Conservation (phyloP, 2,113 vertebrate species). For the Clarias magur region DNA sequence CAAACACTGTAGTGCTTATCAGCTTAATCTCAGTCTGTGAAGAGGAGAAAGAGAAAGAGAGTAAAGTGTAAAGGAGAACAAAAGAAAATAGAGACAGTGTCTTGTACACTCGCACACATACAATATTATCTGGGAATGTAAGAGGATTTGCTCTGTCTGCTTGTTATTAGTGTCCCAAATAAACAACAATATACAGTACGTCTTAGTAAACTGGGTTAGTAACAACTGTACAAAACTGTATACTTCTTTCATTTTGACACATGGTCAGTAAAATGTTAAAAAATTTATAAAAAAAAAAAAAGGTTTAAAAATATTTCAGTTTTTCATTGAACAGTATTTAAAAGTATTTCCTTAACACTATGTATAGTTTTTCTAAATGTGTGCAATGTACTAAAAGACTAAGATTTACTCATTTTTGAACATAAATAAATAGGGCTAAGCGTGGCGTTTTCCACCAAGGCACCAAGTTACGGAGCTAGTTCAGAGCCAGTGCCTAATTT, state of each 20-base stretch:
- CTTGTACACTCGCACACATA: background rate
- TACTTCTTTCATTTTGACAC: background rate
- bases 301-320: no score
- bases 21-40: conserved; percentile 90
- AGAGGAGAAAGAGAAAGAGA: conserved; percentile 23
- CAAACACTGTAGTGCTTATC: conserved; percentile 82
- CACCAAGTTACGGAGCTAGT: no score
- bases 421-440: background rate
- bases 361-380: background rate
- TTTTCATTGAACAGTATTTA: no score
- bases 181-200: background rate
- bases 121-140: conserved; percentile 22
- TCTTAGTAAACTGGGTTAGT: background rate
- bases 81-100: background rate
- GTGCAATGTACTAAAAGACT: background rate
- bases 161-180: conserved; percentile 7
- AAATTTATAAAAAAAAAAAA: no score
- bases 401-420: background rate
- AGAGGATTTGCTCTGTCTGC: background rate
- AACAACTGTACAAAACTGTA: background rate
- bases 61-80: background rate
- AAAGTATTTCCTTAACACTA: background rate
- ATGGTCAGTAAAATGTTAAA: background rate
- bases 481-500: no score
- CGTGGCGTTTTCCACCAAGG: no score